phyloP scores from a whole-genome alignment of 2,113 vertebrate genomes.

The Lasiurus borealis region DNA sequence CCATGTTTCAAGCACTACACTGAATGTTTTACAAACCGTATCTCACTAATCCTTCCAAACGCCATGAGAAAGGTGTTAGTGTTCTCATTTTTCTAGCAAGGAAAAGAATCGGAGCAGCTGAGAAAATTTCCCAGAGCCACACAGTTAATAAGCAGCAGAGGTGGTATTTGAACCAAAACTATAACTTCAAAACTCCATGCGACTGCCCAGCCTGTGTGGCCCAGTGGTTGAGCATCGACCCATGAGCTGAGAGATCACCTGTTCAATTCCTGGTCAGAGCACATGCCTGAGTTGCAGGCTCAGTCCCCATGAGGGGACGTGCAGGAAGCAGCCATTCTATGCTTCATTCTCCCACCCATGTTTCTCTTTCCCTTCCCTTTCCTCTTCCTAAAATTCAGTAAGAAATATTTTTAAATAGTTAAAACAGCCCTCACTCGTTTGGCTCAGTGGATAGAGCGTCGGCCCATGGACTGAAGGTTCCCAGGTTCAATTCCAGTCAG shows the following conservation, averaged over 20 bases:
- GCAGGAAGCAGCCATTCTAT: background rate
- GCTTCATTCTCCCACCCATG: background rate
- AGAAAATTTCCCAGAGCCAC: background rate
- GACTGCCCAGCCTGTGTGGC: background rate
- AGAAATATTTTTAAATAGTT: too few species aligned
- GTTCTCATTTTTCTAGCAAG: background rate
- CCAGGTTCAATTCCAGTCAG: too few species aligned
- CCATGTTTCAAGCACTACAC: background rate
- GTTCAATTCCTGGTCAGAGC: background rate
- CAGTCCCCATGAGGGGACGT: background rate
- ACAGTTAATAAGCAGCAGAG: background rate
- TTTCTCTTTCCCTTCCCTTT: too few species aligned
- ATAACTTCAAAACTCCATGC: background rate
- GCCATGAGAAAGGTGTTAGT: background rate
- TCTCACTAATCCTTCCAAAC: background rate
- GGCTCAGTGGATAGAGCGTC: too few species aligned
- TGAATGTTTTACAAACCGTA: conserved; percentile 5
- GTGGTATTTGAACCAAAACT: background rate
- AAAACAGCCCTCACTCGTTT: too few species aligned
- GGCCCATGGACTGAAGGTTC: too few species aligned
- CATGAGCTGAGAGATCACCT: background rate
- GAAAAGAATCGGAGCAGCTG: background rate
- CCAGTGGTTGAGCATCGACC: too few species aligned
- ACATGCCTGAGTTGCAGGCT: background rate
- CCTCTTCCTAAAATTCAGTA: too few species aligned